Evolutionary conservation across 2,113 vertebrate genomes (phyloP), one percentile per base, ranked within the genome.

Genomic region (Eubucco bourcierii): DNA sequence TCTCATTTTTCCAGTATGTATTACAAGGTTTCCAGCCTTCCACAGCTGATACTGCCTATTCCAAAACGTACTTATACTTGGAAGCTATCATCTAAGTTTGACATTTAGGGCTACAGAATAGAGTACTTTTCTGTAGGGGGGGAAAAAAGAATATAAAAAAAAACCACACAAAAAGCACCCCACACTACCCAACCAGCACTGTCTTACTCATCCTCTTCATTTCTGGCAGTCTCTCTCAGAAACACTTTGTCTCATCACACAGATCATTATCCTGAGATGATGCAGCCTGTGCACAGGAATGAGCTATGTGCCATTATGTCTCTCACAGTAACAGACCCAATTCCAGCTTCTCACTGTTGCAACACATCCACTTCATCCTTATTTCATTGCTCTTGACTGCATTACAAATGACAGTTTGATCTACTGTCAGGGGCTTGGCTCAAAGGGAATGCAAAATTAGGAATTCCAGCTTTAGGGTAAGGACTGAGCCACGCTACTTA

Each of bases 201-300:
- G 90, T 76, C 86, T 96, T 96, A 95, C 92, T 95, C 94, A 95
- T 90, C 61, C 71, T 88, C 90, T 66, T 93, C 39, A 88, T 90
- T 94, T 94, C 34, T 95, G 94, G 95, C 92, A 95, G 77, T 19
- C 80, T 81, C 77, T 61, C 88, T 87, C 92, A 90, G 85, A 95
- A 93, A 91, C 90, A 90, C 86, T 96, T 88, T 58, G 83, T 90
- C 88, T 95, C 88, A 76, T 87, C 1, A 19, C 16, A 3, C 74
- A 94, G 96, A 90, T 94, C 95, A 87, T 95, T 95, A 95, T 84
- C 88, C 80, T 87, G 86, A 87, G 84, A 74, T 87, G 94, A 92
- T 93, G 86, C 88, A 93, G 90, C 39, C 88, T 81, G 86, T 3
- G 6, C 86, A 86, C 65, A 92, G 55, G 50, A 92, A 92, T 88